phyloP scores from a whole-genome alignment of 1,140 invertebrate species.

The Drosophila leontia region DNA sequence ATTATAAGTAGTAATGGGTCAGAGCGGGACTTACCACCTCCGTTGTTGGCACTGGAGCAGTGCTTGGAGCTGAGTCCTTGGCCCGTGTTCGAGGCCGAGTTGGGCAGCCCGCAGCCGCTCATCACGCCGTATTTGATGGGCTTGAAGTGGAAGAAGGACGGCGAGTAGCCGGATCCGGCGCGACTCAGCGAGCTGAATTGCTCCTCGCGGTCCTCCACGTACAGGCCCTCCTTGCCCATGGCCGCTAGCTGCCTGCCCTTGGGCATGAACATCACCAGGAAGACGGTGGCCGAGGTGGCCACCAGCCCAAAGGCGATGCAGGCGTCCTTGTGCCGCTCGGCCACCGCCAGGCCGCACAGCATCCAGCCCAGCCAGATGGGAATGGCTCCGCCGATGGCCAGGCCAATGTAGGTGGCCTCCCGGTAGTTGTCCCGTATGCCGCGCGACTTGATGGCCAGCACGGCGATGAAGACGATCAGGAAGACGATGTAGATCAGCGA shows the following conservation, averaged over 20 bases:
- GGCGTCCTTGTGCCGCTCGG: slow-evolving; percentile 92
- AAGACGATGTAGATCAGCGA: slow-evolving; percentile 93
- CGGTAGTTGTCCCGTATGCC: slow-evolving; percentile 97
- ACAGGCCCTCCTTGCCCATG: slow-evolving; percentile 92
- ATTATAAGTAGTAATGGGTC: slow-evolving; percentile 1
- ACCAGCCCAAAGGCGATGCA: slow-evolving; percentile 95
- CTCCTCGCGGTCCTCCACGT: slow-evolving; percentile 91
- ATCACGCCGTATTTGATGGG: slow-evolving; percentile 91
- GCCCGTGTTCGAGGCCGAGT: slow-evolving; percentile 81
- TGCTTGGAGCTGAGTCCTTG: slow-evolving; percentile 81
- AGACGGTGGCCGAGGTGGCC: slow-evolving; percentile 92
- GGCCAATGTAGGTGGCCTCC: slow-evolving; percentile 95
- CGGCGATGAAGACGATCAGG: slow-evolving; percentile 92
- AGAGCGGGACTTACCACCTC: slow-evolving; percentile 87
- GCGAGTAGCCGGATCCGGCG: slow-evolving; percentile 93
- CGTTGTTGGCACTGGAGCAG: slow-evolving; percentile 86
- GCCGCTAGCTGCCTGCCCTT: slow-evolving; percentile 96
- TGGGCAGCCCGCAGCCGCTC: slow-evolving; percentile 83
- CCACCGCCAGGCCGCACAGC: slow-evolving; percentile 90
- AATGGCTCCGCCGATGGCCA: slow-evolving; percentile 92
- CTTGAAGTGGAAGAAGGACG: slow-evolving; percentile 96
- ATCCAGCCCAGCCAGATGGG: slow-evolving; percentile 95
- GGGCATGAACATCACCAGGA: slow-evolving; percentile 97
- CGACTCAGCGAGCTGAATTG: slow-evolving; percentile 90
- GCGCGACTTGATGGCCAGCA: slow-evolving; percentile 92